Conservation (phyloP, 2,113 vertebrate species). For the Ameiurus melas region DNA sequence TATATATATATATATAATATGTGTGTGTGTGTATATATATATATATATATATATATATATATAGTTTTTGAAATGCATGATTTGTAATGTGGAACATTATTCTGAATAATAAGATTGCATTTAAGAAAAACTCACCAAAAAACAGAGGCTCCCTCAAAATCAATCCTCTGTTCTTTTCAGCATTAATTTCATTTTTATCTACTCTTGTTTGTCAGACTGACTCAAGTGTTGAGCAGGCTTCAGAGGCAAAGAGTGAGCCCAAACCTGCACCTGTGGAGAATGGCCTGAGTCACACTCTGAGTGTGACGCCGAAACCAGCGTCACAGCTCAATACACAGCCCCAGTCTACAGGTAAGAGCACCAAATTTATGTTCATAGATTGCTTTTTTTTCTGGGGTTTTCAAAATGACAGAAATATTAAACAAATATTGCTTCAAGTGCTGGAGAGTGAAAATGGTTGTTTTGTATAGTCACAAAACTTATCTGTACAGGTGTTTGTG, state of each 20-base stretch:
- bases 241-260: constrained; percentile 83
- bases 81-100: background rate
- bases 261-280: constrained; percentile 87
- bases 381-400: background rate
- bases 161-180: background rate
- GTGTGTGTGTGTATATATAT: no score
- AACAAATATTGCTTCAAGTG: background rate
- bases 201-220: constrained; percentile 74
- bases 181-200: background rate
- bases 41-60: no score
- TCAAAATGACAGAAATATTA: background rate
- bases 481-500: constrained; percentile 30
- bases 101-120: background rate
- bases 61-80: background rate
- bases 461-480: background rate
- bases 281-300: constrained; percentile 80
- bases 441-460: background rate
- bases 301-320: constrained; percentile 76
- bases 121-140: background rate
- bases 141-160: background rate
- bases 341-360: constrained; percentile 74
- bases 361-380: constrained; percentile 35
- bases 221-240: constrained; percentile 71
- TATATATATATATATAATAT: no score
- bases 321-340: constrained; percentile 80